These are phyloP conservation scores for Procavia capensis DNA, from an alignment of 2,113 vertebrate genomes.

Conservation along the genomic window DNA sequence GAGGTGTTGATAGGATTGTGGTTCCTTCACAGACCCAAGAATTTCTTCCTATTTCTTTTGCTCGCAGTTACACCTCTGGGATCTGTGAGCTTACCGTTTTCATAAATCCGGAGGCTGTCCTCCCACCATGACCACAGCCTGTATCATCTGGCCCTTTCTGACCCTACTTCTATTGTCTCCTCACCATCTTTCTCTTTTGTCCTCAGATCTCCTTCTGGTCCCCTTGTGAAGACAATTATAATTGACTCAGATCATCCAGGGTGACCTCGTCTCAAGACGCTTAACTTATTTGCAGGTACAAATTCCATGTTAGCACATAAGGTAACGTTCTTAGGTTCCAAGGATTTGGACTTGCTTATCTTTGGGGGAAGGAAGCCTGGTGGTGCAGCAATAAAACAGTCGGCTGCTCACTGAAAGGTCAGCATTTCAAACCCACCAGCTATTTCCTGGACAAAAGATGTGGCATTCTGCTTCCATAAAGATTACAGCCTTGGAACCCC, in stretches of 20 bases:
- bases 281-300: not conserved
- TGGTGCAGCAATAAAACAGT: no score
- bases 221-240: not conserved
- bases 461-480: no score
- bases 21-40: not conserved
- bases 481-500: no score
- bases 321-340: not conserved
- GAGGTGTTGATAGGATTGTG: not conserved
- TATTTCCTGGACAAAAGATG: no score
- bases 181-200: not conserved
- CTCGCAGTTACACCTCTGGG: no score
- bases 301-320: not conserved
- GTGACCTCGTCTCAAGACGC: not conserved
- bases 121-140: not conserved
- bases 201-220: no score
- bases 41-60: no score
- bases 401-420: no score
- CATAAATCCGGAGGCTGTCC: not conserved
- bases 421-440: no score
- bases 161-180: not conserved
- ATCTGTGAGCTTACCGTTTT: not conserved
- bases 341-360: not conserved
- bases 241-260: not conserved
- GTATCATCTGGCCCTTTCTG: not conserved
- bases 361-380: no score